These are phyloP conservation scores for Oikopleura dioica DNA, from an alignment of 23 tunicate genomes.

Conservation along the genomic window DNA sequence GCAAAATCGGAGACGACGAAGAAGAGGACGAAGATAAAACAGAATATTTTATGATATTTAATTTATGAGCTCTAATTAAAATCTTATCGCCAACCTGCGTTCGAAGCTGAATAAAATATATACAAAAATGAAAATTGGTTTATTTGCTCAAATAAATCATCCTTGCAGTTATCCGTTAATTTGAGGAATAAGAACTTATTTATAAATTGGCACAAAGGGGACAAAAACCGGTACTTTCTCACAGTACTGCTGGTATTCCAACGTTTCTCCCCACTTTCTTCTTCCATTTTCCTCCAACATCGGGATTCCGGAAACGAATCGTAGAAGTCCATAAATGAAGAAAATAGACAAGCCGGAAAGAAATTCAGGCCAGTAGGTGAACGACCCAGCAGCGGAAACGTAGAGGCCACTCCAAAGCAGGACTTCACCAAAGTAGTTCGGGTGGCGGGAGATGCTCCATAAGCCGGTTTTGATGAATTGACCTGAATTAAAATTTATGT, in stretches of 20 bases:
- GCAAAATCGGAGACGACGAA: too few species aligned
- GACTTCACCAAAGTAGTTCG: slow-evolving; percentile 92
- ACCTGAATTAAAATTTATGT: too few species aligned
- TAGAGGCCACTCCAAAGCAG: background rate
- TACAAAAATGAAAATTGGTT: too few species aligned
- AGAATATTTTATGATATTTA: too few species aligned
- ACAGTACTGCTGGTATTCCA: background rate
- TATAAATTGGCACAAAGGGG: background rate
- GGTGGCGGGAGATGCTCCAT: slow-evolving; percentile 84
- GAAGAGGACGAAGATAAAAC: too few species aligned
- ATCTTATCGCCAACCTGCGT: too few species aligned
- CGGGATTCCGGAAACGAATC: background rate
- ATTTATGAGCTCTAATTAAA: too few species aligned
- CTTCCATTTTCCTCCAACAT: background rate
- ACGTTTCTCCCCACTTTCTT: background rate
- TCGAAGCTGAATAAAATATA: too few species aligned
- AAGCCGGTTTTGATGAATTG: slow-evolving; percentile 42
- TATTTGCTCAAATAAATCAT: too few species aligned
- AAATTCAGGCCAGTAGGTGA: background rate
- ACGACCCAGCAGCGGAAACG: background rate
- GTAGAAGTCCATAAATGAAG: background rate
- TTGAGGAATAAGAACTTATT: background rate
- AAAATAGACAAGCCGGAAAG: background rate
- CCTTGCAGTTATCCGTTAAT: too few species aligned
- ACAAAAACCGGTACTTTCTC: background rate